Base-by-base conservation (phyloP, 2,888 invertebrate genomes). In the Caenorhabditis parvicauda region DNA sequence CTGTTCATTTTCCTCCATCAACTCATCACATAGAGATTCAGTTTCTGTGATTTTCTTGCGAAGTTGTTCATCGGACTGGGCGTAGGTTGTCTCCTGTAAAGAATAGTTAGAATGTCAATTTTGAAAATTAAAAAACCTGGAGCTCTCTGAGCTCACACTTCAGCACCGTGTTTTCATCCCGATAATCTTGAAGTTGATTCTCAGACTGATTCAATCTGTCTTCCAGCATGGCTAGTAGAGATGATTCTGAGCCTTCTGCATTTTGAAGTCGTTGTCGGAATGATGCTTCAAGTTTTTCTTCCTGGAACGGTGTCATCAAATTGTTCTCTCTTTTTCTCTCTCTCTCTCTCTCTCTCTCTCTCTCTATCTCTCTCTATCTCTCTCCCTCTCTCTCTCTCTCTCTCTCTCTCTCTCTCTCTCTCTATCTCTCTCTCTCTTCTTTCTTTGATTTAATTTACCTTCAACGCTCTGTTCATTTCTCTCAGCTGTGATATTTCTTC, bases 21-120 rank as follows among this genome's bases (percentile, higher is more conserved):
- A 84, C 76, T 91, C 92, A 82, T 92, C 92, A 81, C 92, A 91
- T 25, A 93, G 86, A 9, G 89, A 89, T 83, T 96, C 95, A 0
- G 93, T 90, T 1, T 92, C 90, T 72, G 89, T 60, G 24, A 95
- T 84, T 82, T 93, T 94, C 1, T 89, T 88, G 64, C 88, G 86
- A 35, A 94, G 82, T 73, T 90, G 90, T 59, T 89, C 88, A 54
- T 88, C 86, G 55, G 66, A 67, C 24, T 60, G 59, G 12, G 63
- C 65, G 27, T 61, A 72, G 4, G 72, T 65, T 22, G 70, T 63
- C 46, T 72, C 72, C 67, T 70, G 32, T 21, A 59, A 19, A 28
- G 14, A 6, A 25, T 46, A 28, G 12, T 46, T 12, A 39, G 46
- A 37, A 24, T 45, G 28, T 32, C 17, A 27, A 17, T 21, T 21